These are phyloP conservation scores for Acropora yongei DNA, from an alignment of 64 coral and sea anemone genomes.

Conservation along the genomic window DNA sequence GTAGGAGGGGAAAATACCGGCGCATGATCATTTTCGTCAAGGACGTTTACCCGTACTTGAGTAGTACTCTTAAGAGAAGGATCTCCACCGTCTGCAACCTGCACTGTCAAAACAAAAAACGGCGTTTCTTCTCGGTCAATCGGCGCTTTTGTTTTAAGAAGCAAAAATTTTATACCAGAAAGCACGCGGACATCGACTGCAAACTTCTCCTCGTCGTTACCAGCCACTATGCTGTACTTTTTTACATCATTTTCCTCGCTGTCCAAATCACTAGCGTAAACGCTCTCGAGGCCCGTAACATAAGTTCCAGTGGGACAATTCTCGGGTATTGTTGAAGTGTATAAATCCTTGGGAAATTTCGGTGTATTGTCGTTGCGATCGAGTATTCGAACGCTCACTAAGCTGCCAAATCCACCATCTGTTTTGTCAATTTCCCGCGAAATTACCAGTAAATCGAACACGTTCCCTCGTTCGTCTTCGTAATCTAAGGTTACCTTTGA, in stretches of 20 bases:
- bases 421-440: constrained; percentile 55
- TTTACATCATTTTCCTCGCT: constrained; percentile 73
- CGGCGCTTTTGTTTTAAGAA: constrained; percentile 74
- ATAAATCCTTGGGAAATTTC: constrained; percentile 86
- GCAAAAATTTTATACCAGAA: constrained; percentile 87
- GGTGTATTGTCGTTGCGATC: constrained; percentile 90
- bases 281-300: constrained; percentile 80
- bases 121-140: constrained; percentile 85
- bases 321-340: constrained; percentile 59
- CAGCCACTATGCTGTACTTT: constrained; percentile 84
- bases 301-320: constrained; percentile 70
- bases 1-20: constrained; percentile 68
- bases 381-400: constrained; percentile 70
- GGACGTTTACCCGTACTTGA: constrained; percentile 87
- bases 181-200: constrained; percentile 71
- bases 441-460: constrained; percentile 86
- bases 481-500: constrained; percentile 86
- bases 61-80: constrained; percentile 47
- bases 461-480: constrained; percentile 85
- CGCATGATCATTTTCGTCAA: constrained; percentile 91
- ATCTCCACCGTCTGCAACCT: constrained; percentile 83
- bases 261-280: constrained; percentile 88
- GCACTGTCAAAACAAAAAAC: constrained; percentile 85
- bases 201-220: constrained; percentile 88
- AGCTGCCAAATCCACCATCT: constrained; percentile 58